Evolutionary conservation across 2,888 invertebrate species (phyloP).

Genomic region (Drosophila meridionalis): DNA sequence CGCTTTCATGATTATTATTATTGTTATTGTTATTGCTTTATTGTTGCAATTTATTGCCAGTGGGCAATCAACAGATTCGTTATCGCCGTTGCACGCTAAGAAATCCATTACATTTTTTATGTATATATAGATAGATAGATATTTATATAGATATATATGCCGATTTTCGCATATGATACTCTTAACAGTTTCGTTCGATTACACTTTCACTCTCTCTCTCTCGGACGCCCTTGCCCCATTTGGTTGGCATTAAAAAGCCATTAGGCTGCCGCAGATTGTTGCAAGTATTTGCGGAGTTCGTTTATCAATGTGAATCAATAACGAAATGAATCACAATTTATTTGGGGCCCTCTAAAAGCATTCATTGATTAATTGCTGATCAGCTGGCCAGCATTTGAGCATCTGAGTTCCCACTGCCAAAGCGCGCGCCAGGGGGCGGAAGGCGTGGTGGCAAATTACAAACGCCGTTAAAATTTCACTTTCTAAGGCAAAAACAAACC

Average conservation of each 20-base stretch:
- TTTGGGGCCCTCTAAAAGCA: slow-evolving; percentile 30
- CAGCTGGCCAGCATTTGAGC: slow-evolving; percentile 21
- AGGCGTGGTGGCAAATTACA: slow-evolving; percentile 49
- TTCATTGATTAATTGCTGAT: slow-evolving; percentile 72
- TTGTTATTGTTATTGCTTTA: slow-evolving; percentile 45
- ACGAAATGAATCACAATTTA: slow-evolving; percentile 20
- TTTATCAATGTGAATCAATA: slow-evolving; percentile 65
- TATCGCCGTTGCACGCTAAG: slow-evolving; percentile 45
- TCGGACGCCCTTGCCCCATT: slow-evolving; percentile 56
- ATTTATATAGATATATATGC: not conserved
- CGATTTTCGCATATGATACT: slow-evolving; percentile 62
- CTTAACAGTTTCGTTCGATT: slow-evolving; percentile 12
- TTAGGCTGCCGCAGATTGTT: slow-evolving; percentile 33
- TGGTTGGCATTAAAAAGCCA: slow-evolving; percentile 55
- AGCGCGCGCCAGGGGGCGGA: slow-evolving; percentile 1
- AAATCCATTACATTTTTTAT: slow-evolving; percentile 53
- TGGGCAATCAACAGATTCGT: slow-evolving; percentile 52
- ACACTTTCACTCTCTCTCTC: slow-evolving; percentile 49
- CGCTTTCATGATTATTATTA: slow-evolving; percentile 25
- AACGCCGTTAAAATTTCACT: slow-evolving; percentile 69
- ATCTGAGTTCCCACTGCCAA: slow-evolving; percentile 10
- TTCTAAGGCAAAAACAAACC: slow-evolving; percentile 53
- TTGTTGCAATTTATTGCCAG: slow-evolving; percentile 68
- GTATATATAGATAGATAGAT: not conserved
- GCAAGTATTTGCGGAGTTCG: slow-evolving; percentile 37